Base-by-base conservation (phyloP, 1,140 invertebrate species). In the Neodiprion pinetum region DNA sequence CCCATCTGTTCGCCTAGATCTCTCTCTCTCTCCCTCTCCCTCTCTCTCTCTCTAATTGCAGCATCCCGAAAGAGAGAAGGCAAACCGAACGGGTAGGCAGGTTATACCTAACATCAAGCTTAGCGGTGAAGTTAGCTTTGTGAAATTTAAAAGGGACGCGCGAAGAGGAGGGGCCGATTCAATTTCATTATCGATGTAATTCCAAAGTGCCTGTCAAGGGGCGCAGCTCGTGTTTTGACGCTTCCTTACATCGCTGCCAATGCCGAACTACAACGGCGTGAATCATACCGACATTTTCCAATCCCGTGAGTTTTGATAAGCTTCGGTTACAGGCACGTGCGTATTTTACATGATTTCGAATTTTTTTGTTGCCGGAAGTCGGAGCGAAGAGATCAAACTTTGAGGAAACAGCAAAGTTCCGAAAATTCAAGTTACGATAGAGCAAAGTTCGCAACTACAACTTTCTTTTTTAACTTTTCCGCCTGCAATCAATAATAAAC, bases 121-220 rank as follows among this genome's bases (percentile, higher is more conserved):
- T 61, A 61, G 53, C 53, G 53, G 53, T 61, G 53, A 61, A 40
- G 53, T 61, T 61, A 61, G 53, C 53, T 61, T 61, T 61, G 28
- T 40, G 53, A 61, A 61, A 61, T 61, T 12, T 17, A 40, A 40
- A 17, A 61, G 53, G 53, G 53, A 40, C 2, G 71, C 48, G 28
- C 40, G 28, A 61, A 70, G 69, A 74, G 66, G 71, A 79, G 78
- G 78, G 78, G 76, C 82, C 79, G 80, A 79, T 79, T 82, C 83
- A 85, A 87, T 87, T 87, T 87, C 85, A 86, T 87, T 87, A 87
- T 87, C 83, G 81, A 82, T 85, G 80, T 86, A 85, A 87, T 87
- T 87, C 84, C 85, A 86, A 87, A 87, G 85, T 87, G 85, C 85
- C 83, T 83, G 84, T 85, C 82, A 83, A 81, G 84, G 79, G 81